Base-by-base conservation (phyloP, 2,888 invertebrate species). In the Dynastes tityus region DNA sequence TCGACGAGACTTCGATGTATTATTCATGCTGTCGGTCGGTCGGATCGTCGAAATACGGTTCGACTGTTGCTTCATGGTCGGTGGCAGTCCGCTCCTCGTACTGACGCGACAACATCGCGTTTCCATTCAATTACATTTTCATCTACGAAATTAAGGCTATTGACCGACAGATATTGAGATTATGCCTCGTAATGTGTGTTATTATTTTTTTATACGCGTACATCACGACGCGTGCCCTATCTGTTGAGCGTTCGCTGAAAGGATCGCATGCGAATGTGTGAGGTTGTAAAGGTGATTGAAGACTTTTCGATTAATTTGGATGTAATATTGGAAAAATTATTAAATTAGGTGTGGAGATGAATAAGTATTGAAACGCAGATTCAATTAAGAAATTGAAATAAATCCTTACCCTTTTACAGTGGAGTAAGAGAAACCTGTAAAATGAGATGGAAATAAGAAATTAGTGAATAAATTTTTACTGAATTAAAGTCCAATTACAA, bases 71-170 rank as follows among this genome's bases (percentile, higher is more conserved):
- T 53, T 53, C 16, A 16, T 16, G 16, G 53, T 16, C n/a, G n/a
- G 53, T n/a, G n/a, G 16, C 16, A 53, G 53, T 13, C 16, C n/a
- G 16, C 16, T 53, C 16, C 53, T 53, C 8, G 16, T 53, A 16
- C 16, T 16, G 53, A 6, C 53, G 16, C 53, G 16, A 53, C 53
- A 16, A 13, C 6, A 53, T 1, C 4, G 53, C 53, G 53, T 53
- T 53, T 53, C 53, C 53, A 53, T 53, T 53, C 53, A 53, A 53
- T 53, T 53, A 53, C 53, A 16, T 53, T 53, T 53, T 16, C 53
- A 53, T 53, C 53, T 53, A 53, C 53, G 53, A 53, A 53, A 53
- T 16, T 53, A 53, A 53, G 53, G 53, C 53, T 53, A 53, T 53
- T 53, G 53, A 53, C 53, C n/a, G 53, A 53, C 53, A 53, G 53